Base-by-base conservation (phyloP, 2,113 vertebrate genomes). In the Sminthopsis crassicaudata region DNA sequence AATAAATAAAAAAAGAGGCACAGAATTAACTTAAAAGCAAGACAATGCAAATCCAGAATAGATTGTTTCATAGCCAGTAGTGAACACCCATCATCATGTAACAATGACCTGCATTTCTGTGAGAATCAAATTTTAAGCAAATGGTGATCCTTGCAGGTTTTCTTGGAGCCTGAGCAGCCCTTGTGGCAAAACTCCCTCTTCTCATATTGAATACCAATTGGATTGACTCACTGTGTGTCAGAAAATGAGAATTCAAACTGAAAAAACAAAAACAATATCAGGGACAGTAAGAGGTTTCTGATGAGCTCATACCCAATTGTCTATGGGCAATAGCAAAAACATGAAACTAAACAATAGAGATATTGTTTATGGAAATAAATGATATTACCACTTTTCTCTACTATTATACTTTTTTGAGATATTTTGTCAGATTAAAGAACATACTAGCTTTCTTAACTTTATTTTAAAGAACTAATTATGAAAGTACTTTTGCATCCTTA, bases 1-100 rank as follows among this genome's bases (percentile, higher is more conserved):
- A 89, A 91, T 93, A 46, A 88, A 95, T 9, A 91, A 94, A 42
- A 88, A 95, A 89, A 96, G 90, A 53, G 95, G 92, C 90, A 57
- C 52, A 6, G 1, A 23, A 8, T n/a, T 93, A 36, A 51, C 24
- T 84, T 93, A 16, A 25, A 4, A 46, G 89, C 8, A 90, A 90
- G 46, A 50, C 46, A 90, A 26, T 51, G 46, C 6, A 2, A 89
- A 22, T 16, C 6, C 19, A 2, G 2, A 53, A 53, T 90, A 89
- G 92, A 93, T 93, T 46, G 46, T 48, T 95, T 92, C 89, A 92
- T 91, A 67, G 42, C 89, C 11, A 50, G 25, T 90, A 91, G 52
- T 53, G 92, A 89, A 26, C 24, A 24, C 88, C 88, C 48, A n/a
- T n/a, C 57, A 55, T 90, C 53, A 24, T 25, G 50, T 4, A 90